Evolutionary conservation across 2,113 vertebrate genomes (phyloP), one percentile per base, ranked within the genome.

Genomic region (Tauraco erythrolophus): DNA sequence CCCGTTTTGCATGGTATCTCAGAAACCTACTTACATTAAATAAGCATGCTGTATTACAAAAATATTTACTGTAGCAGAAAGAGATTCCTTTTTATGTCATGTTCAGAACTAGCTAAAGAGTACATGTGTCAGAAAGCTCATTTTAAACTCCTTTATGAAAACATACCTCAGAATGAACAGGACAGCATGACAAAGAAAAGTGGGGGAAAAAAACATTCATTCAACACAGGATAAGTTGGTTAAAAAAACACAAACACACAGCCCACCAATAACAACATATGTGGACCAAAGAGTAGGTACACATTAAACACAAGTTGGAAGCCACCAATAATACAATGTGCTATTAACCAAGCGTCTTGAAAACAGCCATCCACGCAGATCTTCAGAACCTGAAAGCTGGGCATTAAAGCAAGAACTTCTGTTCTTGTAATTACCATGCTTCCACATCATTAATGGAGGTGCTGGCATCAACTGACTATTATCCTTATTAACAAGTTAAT

Each of bases 51-150:
- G 65, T 58, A 92, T 25, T 89, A 88, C 87, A 84, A 80, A 95
- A 97, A 88, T 89, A 97, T 97, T 97, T 97, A 94, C 94, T 78
- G 53, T 28, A 56, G 39, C 41, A 86, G 89, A 53, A 81, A 75
- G 77, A 64, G 35, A 78, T 88, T 43, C n/a, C 45, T 93, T 60
- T 82, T 77, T 68, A 76, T 83, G 84, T 65, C 68, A 72, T 51
- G 74, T 82, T 95, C 50, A n/a, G 78, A 74, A 95, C 94, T 74
- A 74, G 61, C 84, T 84, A 58, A 69, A 87, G 79, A 91, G 89
- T 51, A 82, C 79, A 58, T 2, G 14, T n/a, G 70, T 31, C 92
- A 84, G 41, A 46, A 78, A 89, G 48, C 68, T 89, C 72, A 79
- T 92, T 92, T 92, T 64, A 75, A 92, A 71, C 33, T 87, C 69